Percentiles rank a stretch among this genome's conserved stretches.
Conservation (phyloP, 2,113 vertebrate genomes). For the Polypterus bichir region DNA sequence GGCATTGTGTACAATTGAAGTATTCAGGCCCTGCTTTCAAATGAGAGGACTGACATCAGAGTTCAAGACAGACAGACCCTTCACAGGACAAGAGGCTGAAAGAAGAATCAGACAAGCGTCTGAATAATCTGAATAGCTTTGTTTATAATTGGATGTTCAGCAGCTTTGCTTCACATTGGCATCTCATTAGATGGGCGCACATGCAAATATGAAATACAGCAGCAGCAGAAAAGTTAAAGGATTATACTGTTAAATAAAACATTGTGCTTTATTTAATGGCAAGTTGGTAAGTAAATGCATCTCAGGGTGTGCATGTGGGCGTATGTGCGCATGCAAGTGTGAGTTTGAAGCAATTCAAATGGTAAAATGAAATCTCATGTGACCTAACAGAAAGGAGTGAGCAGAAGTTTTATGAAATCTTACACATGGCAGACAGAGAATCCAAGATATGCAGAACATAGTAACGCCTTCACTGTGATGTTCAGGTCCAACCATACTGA, state of each 20-base stretch:
- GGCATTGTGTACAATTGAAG: conserved; percentile 50
- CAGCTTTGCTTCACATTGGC: conserved; percentile 12
- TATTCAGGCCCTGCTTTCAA: conserved; percentile 52
- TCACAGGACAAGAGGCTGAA: conserved; percentile 37
- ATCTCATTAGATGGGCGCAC: conserved; percentile 17
- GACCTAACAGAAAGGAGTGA: too few relatives aligned
- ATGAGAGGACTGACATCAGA: conserved; percentile 57
- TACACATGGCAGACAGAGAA: too few relatives aligned
- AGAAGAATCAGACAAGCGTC: conserved; percentile 34
- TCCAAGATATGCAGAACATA: too few relatives aligned
- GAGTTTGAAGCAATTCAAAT: too few relatives aligned
- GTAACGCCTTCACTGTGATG: too few relatives aligned
- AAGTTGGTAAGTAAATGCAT: too few relatives aligned
- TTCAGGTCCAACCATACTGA: too few relatives aligned
- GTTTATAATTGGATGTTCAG: conserved; percentile 37
- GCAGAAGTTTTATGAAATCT: too few relatives aligned
- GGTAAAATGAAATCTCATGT: too few relatives aligned
- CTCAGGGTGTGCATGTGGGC: too few relatives aligned
- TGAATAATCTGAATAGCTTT: conserved; percentile 47
- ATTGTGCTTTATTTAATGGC: neutral
- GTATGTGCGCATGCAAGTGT: too few relatives aligned
- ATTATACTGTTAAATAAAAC: conserved; percentile 20
- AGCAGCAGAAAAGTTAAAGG: conserved; percentile 10
- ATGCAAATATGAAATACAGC: conserved; percentile 12
- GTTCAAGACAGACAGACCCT: conserved; percentile 50